These are phyloP conservation scores for Eumacrocentrus americanus DNA, from an alignment of 2,888 invertebrate genomes.

Conservation along the genomic window DNA sequence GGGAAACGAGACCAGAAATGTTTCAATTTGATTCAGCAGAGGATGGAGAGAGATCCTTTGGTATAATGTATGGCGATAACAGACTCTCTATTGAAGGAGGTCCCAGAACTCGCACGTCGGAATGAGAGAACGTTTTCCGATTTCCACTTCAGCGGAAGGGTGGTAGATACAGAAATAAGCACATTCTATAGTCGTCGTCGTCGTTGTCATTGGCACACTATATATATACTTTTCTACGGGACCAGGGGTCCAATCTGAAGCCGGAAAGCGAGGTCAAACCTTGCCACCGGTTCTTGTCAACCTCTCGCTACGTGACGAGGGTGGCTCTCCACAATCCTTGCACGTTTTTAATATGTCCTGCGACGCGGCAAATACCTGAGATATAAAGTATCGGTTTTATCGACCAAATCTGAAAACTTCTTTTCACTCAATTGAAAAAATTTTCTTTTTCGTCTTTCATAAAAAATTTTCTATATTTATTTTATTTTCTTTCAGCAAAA, in stretches of 20 bases:
- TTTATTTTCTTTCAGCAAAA: not conserved
- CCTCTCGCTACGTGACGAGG: constrained; percentile 4
- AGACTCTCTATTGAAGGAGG: constrained; percentile 13
- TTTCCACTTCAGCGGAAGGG: constrained; percentile 9
- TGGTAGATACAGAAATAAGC: constrained; percentile 3
- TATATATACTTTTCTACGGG: not conserved
- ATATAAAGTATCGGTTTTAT: constrained; percentile 5
- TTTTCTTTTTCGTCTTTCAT: not conserved
- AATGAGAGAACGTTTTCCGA: constrained; percentile 20
- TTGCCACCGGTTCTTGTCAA: constrained; percentile 16
- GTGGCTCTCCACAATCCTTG: constrained; percentile 44
- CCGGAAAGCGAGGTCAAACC: constrained; percentile 9
- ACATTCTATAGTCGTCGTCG: not conserved
- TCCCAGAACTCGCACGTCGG: constrained; percentile 9
- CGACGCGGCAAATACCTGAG: constrained; percentile 18
- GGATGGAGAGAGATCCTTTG: no score
- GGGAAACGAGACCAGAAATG: not conserved
- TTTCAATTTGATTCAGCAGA: constrained; percentile 14
- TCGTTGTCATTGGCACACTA: not conserved
- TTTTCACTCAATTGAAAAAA: not conserved
- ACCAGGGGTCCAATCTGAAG: constrained; percentile 14
- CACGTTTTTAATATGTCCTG: constrained; percentile 55
- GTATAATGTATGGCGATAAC: constrained; percentile 23
- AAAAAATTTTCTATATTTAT: not conserved
- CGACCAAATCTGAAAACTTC: not conserved